phyloP scores from a whole-genome alignment of 2,113 vertebrate genomes.

The Sylvia atricapilla region DNA sequence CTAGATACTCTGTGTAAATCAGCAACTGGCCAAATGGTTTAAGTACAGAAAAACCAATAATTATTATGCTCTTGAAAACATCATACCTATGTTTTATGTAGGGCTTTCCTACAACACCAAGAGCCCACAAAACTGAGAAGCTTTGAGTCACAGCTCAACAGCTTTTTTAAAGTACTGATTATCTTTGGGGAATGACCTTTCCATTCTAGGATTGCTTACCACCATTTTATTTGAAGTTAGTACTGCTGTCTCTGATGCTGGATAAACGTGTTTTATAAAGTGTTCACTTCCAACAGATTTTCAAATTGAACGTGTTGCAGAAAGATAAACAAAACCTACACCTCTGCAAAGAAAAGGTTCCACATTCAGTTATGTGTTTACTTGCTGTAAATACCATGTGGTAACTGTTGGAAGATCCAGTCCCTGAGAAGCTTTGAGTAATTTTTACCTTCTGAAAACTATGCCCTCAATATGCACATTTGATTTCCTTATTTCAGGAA shows the following conservation, averaged over 20 bases:
- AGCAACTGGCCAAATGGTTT: not conserved
- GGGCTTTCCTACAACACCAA: not conserved
- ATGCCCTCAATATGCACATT: rapidly evolving
- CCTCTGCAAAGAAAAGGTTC: not conserved
- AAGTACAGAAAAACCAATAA: not conserved
- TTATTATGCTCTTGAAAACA: not conserved
- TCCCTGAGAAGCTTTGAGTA: not conserved
- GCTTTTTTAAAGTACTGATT: not conserved
- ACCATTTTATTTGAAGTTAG: not conserved
- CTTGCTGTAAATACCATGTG: rapidly evolving
- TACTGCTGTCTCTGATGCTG: not conserved
- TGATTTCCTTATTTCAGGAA: not conserved
- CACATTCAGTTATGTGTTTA: not conserved
- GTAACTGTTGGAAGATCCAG: not conserved
- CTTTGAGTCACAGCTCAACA: not conserved
- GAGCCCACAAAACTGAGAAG: not conserved
- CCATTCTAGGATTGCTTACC: not conserved
- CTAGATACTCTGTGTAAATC: rapidly evolving
- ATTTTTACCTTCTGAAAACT: not conserved
- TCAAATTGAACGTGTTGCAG: not conserved
- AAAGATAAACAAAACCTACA: not conserved
- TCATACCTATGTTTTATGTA: not conserved
- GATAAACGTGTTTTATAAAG: not conserved
- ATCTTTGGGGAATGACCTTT: not conserved
- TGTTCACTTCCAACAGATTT: not conserved